Conservation (phyloP, 2,113 vertebrate species). For the Amphiprion ocellaris region DNA sequence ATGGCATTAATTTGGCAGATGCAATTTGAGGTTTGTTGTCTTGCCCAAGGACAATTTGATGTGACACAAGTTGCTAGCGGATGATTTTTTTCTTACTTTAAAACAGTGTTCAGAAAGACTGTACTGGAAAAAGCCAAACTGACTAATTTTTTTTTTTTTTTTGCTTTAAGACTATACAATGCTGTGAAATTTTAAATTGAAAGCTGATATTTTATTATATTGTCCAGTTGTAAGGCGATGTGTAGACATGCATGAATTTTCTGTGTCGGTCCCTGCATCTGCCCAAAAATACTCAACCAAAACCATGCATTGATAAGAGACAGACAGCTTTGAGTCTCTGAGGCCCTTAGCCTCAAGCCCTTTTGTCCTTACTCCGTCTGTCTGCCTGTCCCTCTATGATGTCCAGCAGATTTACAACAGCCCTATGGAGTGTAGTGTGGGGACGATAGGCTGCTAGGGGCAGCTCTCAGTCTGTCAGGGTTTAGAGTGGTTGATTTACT, state of each 20-base stretch:
- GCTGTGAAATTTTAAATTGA: conserved; percentile 6
- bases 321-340: conserved; percentile 36
- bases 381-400: conserved; percentile 44
- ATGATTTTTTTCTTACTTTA: not conserved
- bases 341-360: conserved; percentile 39
- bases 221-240: conserved; percentile 11
- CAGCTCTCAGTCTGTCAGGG: conserved; percentile 28
- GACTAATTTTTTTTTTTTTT: too few relatives aligned
- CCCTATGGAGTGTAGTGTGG: not conserved
- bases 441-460: conserved; percentile 10
- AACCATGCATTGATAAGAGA: conserved; percentile 46
- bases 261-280: conserved; percentile 19
- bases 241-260: not conserved
- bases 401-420: conserved; percentile 66
- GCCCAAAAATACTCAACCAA: conserved; percentile 22
- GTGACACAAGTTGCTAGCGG: not conserved
- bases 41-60: not conserved
- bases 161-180: conserved; percentile 13
- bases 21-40: not conserved
- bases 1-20: conserved; percentile 4
- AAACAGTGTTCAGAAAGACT: not conserved
- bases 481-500: conserved; percentile 71
- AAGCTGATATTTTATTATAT: conserved; percentile 20
- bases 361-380: conserved; percentile 59
- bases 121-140: not conserved